Evolutionary conservation across 1,140 invertebrate genomes (phyloP), one percentile per base, ranked within the genome.

Genomic region (Magallana angulata): DNA sequence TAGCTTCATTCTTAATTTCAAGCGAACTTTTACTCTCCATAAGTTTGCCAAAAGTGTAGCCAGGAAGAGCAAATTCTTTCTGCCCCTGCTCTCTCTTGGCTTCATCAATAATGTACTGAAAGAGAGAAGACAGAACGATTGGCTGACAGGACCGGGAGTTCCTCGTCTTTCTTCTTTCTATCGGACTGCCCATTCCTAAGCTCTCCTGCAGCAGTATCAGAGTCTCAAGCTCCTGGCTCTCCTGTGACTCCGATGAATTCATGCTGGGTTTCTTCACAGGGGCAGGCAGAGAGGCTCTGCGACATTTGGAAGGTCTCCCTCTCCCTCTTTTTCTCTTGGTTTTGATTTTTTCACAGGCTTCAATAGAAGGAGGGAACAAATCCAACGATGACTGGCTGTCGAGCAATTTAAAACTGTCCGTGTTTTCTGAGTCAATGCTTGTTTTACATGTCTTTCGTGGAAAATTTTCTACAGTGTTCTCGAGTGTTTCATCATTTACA

Each of bases 91-190:
- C 12, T 87, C 89, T 88, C 24, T 89, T 90, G 30, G 89, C 88
- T 80, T 91, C 90, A 88, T 91, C 91, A 85, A 91, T 88, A 2
- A 91, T 71, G 84, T 85, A 91, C 62, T 91, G 91, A 71, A 91
- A 91, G 8, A 91, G 85, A 12, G 91, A 91, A n/a, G 90, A 88
- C 5, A 91, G n/a, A n/a, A 88, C 76, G 36, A 84, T 62, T 18
- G 59, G 82, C 30, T 82, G 81, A 82, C 18, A 24, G 56, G 48
- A 57, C 5, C 24, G 24, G 36, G 81, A 82, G 18, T 18, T 36
- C 18, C 81, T 82, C 0, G 81, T 82, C 57, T 84, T 84, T 14
- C 59, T 59, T 60, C 16, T 60, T 16, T 60, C 57, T 59, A 18
- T 84, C 1, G 7, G 11, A 57, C 24, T 84, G 30, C 58, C 36